These are phyloP conservation scores for Tetrao urogallus DNA, from an alignment of 2,113 vertebrate genomes.

Conservation along the genomic window DNA sequence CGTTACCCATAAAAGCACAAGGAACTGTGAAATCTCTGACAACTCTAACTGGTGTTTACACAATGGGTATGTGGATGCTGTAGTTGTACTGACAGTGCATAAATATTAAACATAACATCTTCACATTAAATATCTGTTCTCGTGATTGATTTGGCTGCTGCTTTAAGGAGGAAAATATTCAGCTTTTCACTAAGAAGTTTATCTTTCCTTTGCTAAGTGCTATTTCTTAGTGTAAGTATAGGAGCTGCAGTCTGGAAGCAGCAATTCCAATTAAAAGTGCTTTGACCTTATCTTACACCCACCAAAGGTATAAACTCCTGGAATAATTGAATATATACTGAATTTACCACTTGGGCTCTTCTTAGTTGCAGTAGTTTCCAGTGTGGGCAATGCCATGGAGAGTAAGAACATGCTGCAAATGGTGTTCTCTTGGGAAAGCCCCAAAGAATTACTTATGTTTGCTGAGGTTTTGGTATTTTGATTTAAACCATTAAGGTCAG, in stretches of 20 bases:
- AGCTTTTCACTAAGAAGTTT: background rate
- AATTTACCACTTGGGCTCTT: background rate
- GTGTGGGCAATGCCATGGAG: background rate
- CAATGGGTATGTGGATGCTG: background rate
- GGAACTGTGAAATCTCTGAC: background rate
- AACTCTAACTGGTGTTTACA: background rate
- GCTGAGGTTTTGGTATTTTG: background rate
- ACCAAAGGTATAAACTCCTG: background rate
- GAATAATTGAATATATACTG: background rate
- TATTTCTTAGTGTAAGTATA: background rate
- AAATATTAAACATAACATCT: background rate
- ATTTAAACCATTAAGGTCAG: background rate
- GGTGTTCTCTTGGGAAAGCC: background rate
- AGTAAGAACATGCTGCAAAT: background rate
- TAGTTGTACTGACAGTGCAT: background rate
- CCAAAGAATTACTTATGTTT: background rate
- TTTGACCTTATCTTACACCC: background rate
- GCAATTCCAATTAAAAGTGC: background rate
- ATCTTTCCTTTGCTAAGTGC: background rate
- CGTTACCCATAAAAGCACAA: background rate
- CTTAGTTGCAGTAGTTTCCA: background rate
- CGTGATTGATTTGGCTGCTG: background rate
- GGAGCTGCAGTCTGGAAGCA: background rate
- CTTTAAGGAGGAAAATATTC: background rate
- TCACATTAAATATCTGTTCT: background rate